These are phyloP conservation scores for Alouatta palliata DNA, from an alignment of 2,113 vertebrate species.

Conservation along the genomic window DNA sequence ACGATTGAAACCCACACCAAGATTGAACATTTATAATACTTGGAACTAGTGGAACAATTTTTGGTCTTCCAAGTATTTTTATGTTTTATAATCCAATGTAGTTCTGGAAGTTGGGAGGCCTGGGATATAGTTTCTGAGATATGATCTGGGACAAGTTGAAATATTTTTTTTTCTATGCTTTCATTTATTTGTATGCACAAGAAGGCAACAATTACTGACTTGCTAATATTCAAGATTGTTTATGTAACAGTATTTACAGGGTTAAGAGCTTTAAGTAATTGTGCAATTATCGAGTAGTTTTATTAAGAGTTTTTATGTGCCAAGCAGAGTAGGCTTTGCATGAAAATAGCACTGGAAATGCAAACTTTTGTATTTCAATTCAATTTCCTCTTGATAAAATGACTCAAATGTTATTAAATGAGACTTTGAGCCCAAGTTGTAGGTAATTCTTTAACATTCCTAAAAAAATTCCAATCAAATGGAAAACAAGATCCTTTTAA, in stretches of 20 bases:
- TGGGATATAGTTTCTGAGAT: neutral
- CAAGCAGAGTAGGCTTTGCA: neutral
- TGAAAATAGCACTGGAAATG: neutral
- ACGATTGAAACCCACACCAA: neutral
- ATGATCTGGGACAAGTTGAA: neutral
- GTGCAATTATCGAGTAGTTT: neutral
- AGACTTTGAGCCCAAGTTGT: neutral
- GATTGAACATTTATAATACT: neutral
- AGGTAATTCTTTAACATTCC: neutral
- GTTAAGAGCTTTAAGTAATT: constrained; percentile 9
- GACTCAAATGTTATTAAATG: neutral
- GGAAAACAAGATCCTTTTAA: neutral
- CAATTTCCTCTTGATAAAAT: constrained; percentile 4
- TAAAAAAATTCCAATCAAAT: constrained; percentile 15
- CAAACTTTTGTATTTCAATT: neutral
- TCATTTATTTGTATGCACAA: constrained; percentile 8
- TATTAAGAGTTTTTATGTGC: neutral
- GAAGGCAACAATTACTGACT: neutral
- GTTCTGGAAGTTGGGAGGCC: neutral
- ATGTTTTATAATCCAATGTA: neutral
- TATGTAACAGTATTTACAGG: neutral
- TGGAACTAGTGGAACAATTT: neutral
- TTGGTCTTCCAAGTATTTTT: neutral
- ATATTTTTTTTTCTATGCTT: neutral
- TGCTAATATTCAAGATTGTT: constrained; percentile 9